phyloP scores from a whole-genome alignment of 2,797 vertebrate species.

The Menidia menidia region DNA sequence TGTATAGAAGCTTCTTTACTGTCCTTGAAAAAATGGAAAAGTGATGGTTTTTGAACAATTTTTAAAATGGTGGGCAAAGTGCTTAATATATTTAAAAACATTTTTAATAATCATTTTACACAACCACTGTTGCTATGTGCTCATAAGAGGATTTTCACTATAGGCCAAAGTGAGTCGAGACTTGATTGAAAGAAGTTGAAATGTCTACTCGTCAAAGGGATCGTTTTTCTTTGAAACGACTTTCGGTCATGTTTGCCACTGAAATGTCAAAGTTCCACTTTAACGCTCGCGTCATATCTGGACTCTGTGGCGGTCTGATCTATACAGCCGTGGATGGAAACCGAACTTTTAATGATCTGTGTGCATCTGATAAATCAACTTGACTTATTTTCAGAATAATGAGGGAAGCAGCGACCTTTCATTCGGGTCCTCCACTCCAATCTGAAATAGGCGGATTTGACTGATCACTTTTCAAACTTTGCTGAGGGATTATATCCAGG shows the following conservation, averaged over 20 bases:
- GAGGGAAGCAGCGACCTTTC: background rate
- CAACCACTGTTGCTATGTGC: constrained; percentile 72
- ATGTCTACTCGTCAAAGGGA: constrained; percentile 69
- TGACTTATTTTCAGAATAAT: background rate
- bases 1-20: constrained; percentile 46
- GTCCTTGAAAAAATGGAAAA: constrained; percentile 21
- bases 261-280: constrained; percentile 69
- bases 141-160: constrained; percentile 67
- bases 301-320: constrained; percentile 25
- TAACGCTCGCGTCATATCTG: constrained; percentile 53
- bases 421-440: background rate
- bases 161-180: constrained; percentile 73
- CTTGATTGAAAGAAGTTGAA: constrained; percentile 58
- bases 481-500: background rate
- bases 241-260: constrained; percentile 77
- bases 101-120: constrained; percentile 64
- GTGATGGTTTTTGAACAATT: constrained; percentile 41
- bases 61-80: constrained; percentile 39
- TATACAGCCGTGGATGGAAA: background rate
- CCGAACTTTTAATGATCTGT: background rate
- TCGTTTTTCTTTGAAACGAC: constrained; percentile 61
- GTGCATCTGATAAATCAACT: background rate
- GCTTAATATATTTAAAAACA: constrained; percentile 23
- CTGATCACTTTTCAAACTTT: background rate
- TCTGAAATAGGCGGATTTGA: background rate